phyloP scores from a whole-genome alignment of 2,113 vertebrate genomes.

The Brachirus orientalis region DNA sequence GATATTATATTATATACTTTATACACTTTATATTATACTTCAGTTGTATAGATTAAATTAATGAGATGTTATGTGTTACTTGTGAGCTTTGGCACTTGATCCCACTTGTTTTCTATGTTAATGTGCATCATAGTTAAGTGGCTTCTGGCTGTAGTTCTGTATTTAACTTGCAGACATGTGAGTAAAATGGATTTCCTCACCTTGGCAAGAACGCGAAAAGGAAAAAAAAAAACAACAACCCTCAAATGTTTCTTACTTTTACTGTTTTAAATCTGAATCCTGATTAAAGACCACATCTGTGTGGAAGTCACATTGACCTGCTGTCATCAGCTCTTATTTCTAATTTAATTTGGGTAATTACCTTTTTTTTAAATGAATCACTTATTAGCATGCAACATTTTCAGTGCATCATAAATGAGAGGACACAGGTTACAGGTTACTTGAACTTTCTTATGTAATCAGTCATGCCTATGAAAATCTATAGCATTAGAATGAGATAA shows the following conservation, averaged over 20 bases:
- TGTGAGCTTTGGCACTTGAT: neutral
- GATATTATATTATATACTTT: too few species aligned
- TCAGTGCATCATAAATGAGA: conserved; percentile 24
- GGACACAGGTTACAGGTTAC: conserved; percentile 52
- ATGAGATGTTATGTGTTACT: neutral
- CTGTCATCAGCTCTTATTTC: conserved; percentile 12
- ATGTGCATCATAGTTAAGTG: neutral
- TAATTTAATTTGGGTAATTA: conserved; percentile 9
- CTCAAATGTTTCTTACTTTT: too few species aligned
- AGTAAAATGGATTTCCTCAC: neutral
- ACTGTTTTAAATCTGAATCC: neutral
- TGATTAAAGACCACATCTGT: neutral
- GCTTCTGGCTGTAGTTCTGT: neutral
- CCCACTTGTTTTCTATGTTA: too few species aligned
- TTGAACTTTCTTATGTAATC: conserved; percentile 34
- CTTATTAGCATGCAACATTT: neutral
- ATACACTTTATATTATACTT: too few species aligned
- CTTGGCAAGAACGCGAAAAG: neutral
- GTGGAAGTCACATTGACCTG: neutral
- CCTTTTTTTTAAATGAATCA: conserved; percentile 25
- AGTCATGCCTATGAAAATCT: conserved; percentile 25
- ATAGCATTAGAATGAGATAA: conserved; percentile 28
- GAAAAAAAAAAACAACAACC: neutral
- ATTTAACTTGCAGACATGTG: neutral
- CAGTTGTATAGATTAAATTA: too few species aligned